Evolutionary conservation across 1,140 invertebrate species (phyloP), one percentile per base, ranked within the genome.

Genomic region (Penaeus indicus): DNA sequence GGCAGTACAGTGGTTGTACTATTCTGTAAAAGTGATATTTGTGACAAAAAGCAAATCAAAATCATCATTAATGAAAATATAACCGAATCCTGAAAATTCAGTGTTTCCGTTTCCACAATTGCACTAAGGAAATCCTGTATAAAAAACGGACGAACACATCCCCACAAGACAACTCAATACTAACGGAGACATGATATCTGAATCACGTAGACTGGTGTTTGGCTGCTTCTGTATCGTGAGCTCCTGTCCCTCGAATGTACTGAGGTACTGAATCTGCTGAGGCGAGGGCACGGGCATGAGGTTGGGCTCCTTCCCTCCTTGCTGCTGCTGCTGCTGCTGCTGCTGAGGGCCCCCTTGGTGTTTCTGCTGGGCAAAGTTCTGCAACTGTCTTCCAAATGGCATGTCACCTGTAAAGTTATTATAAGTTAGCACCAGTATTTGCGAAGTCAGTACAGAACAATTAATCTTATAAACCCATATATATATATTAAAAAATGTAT

Each of bases 161-260:
- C 78, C 21, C 2, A 38, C n/a, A 27, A 69, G 22, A 83, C 90
- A 91, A 42, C 38, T n/a, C 8, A 72, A 84, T 61, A 89, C 90
- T 90, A 78, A 91, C 79, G 93, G 93, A 61, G 93, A 93, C 85
- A 92, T 87, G 32, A 92, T 90, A 88, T 92, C 92, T 62, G 90
- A 91, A 91, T 96, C 96, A 92, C 96, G 96, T n/a, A 97, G 93
- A 92, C 96, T 96, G 47, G 96, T 97, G 93, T 99, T 99, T 25
- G 97, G 96, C 93, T 98, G 97, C 93, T 98, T 98, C 92, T 98
- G 97, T 93, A 98, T 99, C 84, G 97, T 98, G 90, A 98, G 93
- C 94, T 99, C 98, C 94, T 99, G 97, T 77, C 97, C 97, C 94
- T 98, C 97, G 93, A 98, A 98, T 88, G 97, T 96, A 94, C 97